A percentile compares a stretch with the other conserved stretches of the same genome.
These are phyloP conservation scores for Geococcyx californianus DNA, from an alignment of 2,113 vertebrate species.

Conservation along the genomic window DNA sequence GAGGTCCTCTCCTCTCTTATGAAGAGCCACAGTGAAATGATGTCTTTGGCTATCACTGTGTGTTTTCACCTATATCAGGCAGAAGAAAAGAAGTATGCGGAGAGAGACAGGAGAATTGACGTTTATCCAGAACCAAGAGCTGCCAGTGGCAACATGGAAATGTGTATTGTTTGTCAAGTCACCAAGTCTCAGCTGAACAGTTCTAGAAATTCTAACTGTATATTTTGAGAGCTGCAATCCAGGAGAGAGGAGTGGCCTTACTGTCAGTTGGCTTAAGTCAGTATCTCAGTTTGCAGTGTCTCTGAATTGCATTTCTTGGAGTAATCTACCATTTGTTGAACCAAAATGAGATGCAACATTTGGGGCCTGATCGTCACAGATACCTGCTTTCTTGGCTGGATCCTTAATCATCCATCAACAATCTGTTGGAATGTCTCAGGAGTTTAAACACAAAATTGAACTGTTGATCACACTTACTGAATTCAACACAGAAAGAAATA, in stretches of 20 bases:
- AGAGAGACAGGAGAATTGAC: not conserved
- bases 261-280: not conserved
- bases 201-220: not conserved
- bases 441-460: not conserved
- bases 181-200: not conserved
- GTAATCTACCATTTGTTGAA: not conserved
- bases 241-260: not conserved
- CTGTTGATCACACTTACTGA: not conserved
- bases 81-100: not conserved
- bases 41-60: not conserved
- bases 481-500: not conserved
- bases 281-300: not conserved
- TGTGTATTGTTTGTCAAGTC: not conserved
- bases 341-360: not conserved
- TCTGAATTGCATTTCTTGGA: not conserved
- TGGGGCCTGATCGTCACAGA: not conserved
- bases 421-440: not conserved
- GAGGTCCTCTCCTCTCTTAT: not conserved
- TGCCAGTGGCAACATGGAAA: not conserved
- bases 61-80: not conserved
- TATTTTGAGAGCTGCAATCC: not conserved
- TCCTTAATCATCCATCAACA: not conserved
- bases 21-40: not conserved
- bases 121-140: not conserved
- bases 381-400: not conserved